Conservation (phyloP, 30 jellyfish, hydroid and myxozoan genomes). For the Cassiopea andromeda region DNA sequence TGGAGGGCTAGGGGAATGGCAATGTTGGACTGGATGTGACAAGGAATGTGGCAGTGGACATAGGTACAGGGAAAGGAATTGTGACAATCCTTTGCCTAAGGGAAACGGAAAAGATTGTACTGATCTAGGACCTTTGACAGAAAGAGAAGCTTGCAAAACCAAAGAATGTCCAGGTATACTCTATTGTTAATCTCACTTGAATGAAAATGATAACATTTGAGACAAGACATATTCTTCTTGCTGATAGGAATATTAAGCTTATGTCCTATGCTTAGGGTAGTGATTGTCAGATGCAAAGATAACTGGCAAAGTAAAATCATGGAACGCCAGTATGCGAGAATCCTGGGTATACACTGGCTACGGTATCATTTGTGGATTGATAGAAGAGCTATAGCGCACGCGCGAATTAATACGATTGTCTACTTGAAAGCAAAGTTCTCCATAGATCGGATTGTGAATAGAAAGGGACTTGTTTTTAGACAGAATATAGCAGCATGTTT, state of each 20-base stretch:
- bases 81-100: conserved; percentile 48
- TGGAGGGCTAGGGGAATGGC: conserved; percentile 38
- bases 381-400: too few relatives aligned
- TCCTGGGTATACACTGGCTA: too few relatives aligned
- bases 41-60: conserved; percentile 67
- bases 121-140: conserved; percentile 36
- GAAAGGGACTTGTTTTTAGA: too few relatives aligned
- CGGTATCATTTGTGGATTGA: too few relatives aligned
- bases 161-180: conserved; percentile 58
- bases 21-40: conserved; percentile 59
- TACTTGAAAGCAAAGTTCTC: too few relatives aligned
- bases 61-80: conserved; percentile 40
- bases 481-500: too few relatives aligned
- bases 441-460: too few relatives aligned
- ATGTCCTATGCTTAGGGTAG: too few relatives aligned
- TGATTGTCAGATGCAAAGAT: neutral
- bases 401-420: too few relatives aligned
- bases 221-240: neutral
- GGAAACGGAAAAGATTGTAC: conserved; percentile 40
- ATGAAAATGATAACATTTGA: neutral
- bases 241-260: too few relatives aligned
- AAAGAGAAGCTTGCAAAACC: conserved; percentile 36
- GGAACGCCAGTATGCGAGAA: too few relatives aligned
- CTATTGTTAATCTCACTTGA: neutral
- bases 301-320: neutral